Evolutionary conservation across 1,140 invertebrate species (phyloP), one percentile per base, ranked within the genome.

Genomic region (Thalassaphorura encarpata): DNA sequence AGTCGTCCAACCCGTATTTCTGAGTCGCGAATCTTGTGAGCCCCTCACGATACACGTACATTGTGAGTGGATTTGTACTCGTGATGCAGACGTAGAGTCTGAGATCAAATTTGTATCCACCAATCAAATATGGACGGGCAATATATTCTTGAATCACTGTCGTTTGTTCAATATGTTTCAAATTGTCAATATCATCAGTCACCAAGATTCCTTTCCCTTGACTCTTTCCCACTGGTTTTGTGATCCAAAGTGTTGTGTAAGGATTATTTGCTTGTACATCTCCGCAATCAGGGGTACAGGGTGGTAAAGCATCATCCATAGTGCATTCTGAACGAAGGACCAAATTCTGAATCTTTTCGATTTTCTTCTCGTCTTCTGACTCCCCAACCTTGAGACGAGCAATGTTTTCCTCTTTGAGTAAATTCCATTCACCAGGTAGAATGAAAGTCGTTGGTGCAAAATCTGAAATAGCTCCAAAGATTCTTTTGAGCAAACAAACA

Each of bases 81-180:
- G 86, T 85, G 1, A 91, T 83, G 57, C 86, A 79, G 0, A 89
- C 87, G 68, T 91, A 91, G 1, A 92, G 69, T 36, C 88, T 73
- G n/a, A 92, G 71, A 73, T 92, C 88, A 63, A 88, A 89, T 69
- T 91, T 91, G 69, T 89, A 89, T 13, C 85, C 86, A 0, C 85
- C 86, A 62, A 91, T 88, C 3, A 90, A 70, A 24, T 89, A 68
- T 0, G 87, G 87, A 71, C 87, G 89, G 56, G 87, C 80, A 19
- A 93, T 87, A 66, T 95, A 95, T 54, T 79, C 75, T 71, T 90
- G 87, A 18, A 84, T 82, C 1, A 64, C 53, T 5, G 83, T 78
- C 52, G 76, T 80, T 0, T 67, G 67, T 33, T 83, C 80, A 36
- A 18, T 21, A 66, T 84, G 86, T 0, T 74, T 78, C 54, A 88